phyloP scores from a whole-genome alignment of 2,113 vertebrate genomes.

The Pluvialis apricaria region DNA sequence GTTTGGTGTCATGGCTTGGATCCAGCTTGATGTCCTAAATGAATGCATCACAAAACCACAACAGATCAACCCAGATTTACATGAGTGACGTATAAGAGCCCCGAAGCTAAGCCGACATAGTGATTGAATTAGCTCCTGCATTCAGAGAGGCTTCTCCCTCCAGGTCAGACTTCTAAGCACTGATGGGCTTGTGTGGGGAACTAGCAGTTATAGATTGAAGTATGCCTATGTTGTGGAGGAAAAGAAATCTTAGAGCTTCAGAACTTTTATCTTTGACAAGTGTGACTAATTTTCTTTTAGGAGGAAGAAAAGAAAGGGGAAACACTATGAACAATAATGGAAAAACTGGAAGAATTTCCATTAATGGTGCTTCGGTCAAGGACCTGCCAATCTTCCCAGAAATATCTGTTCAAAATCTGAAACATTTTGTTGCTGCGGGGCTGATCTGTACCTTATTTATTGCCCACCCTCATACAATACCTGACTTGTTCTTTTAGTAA shows the following conservation, averaged over 20 bases:
- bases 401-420: constrained; percentile 30
- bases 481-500: not conserved
- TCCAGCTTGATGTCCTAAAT: constrained; percentile 54
- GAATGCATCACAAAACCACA: constrained; percentile 56
- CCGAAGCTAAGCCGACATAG: constrained; percentile 55
- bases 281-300: constrained; percentile 16
- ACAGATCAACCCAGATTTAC: constrained; percentile 60
- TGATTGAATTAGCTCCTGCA: constrained; percentile 61
- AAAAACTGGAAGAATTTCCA: not conserved
- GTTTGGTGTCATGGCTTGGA: constrained; percentile 15
- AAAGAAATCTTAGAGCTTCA: constrained; percentile 29
- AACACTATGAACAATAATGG: not conserved
- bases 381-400: constrained; percentile 21
- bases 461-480: not conserved
- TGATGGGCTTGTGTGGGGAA: not conserved
- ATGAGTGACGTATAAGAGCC: constrained; percentile 39
- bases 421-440: not conserved
- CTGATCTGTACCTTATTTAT: constrained; percentile 22
- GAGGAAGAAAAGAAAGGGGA: not conserved
- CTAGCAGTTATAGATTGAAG: not conserved
- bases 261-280: constrained; percentile 47
- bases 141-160: constrained; percentile 48
- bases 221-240: not conserved
- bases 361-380: not conserved
- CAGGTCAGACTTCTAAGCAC: constrained; percentile 42